These are phyloP conservation scores for Orthonevra nobilis DNA, from an alignment of 2,888 invertebrate genomes.

Conservation along the genomic window DNA sequence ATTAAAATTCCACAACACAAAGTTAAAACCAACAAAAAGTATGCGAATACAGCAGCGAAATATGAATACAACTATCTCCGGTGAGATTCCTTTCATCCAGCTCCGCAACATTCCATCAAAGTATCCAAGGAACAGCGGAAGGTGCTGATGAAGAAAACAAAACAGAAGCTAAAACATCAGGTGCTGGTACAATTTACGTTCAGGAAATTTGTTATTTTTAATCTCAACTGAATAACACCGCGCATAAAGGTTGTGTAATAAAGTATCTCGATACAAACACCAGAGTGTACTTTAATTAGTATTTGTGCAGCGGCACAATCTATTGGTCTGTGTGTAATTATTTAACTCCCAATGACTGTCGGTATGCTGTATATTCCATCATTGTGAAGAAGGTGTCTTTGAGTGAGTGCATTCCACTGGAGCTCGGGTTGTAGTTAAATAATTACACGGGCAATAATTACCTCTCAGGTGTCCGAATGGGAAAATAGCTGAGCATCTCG, in stretches of 20 bases:
- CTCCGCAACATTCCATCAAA: too few relatives aligned
- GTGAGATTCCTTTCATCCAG: too few relatives aligned
- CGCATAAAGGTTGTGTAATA: not conserved
- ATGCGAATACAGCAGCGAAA: too few relatives aligned
- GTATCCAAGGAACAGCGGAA: too few relatives aligned
- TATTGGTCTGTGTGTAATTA: constrained; percentile 30
- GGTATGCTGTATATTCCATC: not conserved
- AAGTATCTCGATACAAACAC: not conserved
- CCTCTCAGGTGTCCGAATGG: constrained; percentile 61
- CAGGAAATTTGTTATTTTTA: constrained; percentile 59
- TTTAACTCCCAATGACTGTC: constrained; percentile 11
- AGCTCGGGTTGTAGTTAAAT: constrained; percentile 35
- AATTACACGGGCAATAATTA: constrained; percentile 64
- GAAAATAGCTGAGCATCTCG: constrained; percentile 40
- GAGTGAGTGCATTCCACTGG: not conserved
- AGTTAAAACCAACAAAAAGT: too few relatives aligned
- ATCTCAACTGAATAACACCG: constrained; percentile 43
- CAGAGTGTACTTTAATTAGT: constrained; percentile 26
- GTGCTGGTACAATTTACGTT: constrained; percentile 31
- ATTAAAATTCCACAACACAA: too few relatives aligned
- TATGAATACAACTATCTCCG: too few relatives aligned
- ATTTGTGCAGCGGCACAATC: constrained; percentile 24
- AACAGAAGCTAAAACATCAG: too few relatives aligned
- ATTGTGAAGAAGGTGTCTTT: not conserved
- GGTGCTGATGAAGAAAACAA: too few relatives aligned